Evolutionary conservation across 2,888 invertebrate species (phyloP).

Genomic region (Actias luna): DNA sequence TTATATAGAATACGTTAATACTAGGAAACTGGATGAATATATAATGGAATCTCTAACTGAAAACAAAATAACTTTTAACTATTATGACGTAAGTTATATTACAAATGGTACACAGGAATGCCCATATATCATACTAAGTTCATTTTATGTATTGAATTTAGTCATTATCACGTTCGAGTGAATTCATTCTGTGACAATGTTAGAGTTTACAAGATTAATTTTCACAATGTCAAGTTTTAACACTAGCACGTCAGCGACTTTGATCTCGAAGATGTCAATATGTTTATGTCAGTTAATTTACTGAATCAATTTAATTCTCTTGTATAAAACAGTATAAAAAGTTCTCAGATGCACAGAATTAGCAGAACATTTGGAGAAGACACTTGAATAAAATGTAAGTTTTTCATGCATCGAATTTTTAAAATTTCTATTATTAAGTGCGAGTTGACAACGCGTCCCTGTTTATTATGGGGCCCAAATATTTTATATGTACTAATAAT

Average conservation of each 20-base stretch:
- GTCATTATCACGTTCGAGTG: constrained; percentile 39
- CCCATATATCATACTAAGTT: constrained; percentile 4
- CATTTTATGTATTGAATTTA: constrained; percentile 22
- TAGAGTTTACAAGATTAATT: constrained; percentile 48
- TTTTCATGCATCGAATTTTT: constrained; percentile 21
- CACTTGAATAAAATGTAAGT: constrained; percentile 39
- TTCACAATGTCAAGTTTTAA: constrained; percentile 27
- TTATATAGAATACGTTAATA: background rate
- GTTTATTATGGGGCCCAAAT: background rate
- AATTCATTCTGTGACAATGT: constrained; percentile 29
- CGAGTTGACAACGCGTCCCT: background rate
- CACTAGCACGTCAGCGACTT: constrained; percentile 44
- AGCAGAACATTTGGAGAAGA: constrained; percentile 32
- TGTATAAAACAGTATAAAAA: constrained; percentile 58
- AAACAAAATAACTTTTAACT: background rate
- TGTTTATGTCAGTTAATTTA: constrained; percentile 29
- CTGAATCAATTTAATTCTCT: constrained; percentile 47
- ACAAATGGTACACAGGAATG: background rate
- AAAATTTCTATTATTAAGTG: background rate
- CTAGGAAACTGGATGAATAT: background rate
- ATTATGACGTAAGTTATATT: background rate
- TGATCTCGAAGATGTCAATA: constrained; percentile 28
- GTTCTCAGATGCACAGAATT: constrained; percentile 48
- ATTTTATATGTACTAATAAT: too few relatives aligned
- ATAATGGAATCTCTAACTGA: constrained; percentile 7